Evolutionary conservation across 2,113 vertebrate species (phyloP).

Genomic region (Tragulus kanchil): DNA sequence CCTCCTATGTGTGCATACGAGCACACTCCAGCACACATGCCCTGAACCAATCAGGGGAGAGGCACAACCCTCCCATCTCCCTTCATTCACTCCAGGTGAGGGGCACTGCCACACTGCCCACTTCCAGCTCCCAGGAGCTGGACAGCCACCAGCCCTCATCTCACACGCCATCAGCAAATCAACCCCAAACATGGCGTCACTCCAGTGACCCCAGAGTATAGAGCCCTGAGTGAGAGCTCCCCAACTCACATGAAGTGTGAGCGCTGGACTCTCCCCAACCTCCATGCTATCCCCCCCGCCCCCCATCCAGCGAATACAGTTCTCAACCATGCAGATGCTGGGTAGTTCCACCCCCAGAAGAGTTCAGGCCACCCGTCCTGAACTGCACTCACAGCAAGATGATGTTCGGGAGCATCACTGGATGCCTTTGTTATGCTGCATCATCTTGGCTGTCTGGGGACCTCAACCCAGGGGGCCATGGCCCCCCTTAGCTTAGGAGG

Average conservation of each 20-base stretch:
- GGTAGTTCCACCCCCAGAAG: neutral
- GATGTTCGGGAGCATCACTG: neutral
- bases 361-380: neutral
- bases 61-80: neutral
- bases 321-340: fast-evolving
- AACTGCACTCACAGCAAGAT: fast-evolving
- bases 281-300: fast-evolving
- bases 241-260: fast-evolving
- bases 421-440: neutral
- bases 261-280: neutral
- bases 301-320: fast-evolving
- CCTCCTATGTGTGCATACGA: fast-evolving
- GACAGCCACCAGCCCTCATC: neutral
- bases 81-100: neutral
- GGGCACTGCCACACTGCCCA: neutral
- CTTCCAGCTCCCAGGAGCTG: neutral
- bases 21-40: neutral
- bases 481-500: neutral
- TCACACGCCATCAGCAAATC: neutral
- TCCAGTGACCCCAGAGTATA: neutral
- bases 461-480: neutral
- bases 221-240: neutral
- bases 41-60: neutral
- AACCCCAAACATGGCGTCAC: neutral
- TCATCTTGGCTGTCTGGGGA: neutral